Evolutionary conservation across 2,797 vertebrate species (phyloP).

Genomic region (Emydoidea blandingii): DNA sequence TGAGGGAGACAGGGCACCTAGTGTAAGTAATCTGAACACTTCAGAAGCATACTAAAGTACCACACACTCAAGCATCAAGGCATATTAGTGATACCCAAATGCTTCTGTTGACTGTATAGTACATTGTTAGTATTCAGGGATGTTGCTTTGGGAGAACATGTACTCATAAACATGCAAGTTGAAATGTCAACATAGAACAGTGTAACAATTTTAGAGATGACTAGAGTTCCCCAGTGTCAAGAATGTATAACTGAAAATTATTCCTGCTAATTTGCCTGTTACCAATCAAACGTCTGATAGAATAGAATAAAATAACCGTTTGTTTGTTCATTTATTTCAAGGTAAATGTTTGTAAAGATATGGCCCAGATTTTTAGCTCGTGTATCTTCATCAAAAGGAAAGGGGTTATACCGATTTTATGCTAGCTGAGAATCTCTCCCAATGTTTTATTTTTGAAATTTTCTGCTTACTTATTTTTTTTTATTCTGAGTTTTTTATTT

Average conservation of each 20-base stretch:
- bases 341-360: not conserved
- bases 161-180: not conserved
- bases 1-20: not conserved
- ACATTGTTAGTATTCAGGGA: not conserved
- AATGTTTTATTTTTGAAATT: not conserved
- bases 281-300: not conserved
- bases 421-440: not conserved
- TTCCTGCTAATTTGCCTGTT: not conserved
- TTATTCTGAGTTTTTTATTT: not conserved
- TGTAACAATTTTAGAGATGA: not conserved
- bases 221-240: not conserved
- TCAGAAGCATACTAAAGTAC: not conserved
- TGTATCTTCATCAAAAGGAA: not conserved
- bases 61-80: fast-evolving
- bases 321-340: not conserved
- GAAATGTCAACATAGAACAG: not conserved
- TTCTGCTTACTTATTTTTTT: not conserved
- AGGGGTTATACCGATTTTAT: fast-evolving
- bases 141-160: not conserved
- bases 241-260: not conserved
- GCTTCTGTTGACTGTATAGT: not conserved
- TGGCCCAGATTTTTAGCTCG: fast-evolving
- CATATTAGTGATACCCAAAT: not conserved
- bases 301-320: not conserved
- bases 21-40: not conserved